A percentile compares a stretch with the other conserved stretches of the same genome.
Conservation (phyloP, 2,797 vertebrate species). For the Eutrigla gurnardus region DNA sequence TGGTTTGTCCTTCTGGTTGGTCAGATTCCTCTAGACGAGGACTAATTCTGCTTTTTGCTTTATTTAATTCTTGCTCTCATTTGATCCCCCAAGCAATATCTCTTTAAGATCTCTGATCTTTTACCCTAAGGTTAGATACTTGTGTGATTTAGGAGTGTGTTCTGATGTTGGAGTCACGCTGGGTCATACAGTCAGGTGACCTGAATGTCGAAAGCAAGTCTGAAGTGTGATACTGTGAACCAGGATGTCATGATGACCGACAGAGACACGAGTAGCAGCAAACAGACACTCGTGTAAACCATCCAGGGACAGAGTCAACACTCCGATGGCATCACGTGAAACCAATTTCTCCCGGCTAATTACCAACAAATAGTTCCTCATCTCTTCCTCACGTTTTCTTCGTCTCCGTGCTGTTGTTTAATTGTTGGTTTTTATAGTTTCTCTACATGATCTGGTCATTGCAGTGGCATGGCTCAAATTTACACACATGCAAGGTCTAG, state of each 20-base stretch:
- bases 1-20: neutral
- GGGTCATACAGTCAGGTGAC: constrained; percentile 45
- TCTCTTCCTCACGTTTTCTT: neutral
- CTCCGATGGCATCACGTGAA: neutral
- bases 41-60: neutral
- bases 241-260: constrained; percentile 8
- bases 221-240: constrained; percentile 24
- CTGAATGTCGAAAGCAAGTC: constrained; percentile 11
- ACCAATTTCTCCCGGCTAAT: neutral
- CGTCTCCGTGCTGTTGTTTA: too few species aligned
- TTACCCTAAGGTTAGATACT: neutral
- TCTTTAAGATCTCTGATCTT: neutral
- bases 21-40: neutral
- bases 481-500: neutral
- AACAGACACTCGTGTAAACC: neutral
- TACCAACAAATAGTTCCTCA: neutral
- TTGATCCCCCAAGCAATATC: neutral
- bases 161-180: constrained; percentile 21
- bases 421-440: too few species aligned
- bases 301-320: neutral
- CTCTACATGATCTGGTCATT: neutral
- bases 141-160: neutral
- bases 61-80: too few species aligned
- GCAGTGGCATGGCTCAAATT: neutral
- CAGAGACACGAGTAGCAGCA: neutral